Conservation (phyloP, 2,888 invertebrate species). For the Phengaris arion region DNA sequence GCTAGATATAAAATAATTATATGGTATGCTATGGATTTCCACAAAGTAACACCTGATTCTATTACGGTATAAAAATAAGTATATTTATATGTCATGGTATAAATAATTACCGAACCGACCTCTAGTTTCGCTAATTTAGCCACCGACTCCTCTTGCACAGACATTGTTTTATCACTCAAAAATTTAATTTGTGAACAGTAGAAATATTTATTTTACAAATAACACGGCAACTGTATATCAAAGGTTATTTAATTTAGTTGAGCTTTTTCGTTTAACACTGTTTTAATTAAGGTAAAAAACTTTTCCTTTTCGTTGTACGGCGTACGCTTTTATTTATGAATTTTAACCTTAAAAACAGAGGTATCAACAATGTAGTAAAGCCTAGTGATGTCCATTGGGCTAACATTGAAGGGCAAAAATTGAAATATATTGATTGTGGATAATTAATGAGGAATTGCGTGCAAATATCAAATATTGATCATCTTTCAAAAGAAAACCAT, state of each 20-base stretch:
- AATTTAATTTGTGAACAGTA: neutral
- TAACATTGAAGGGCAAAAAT: neutral
- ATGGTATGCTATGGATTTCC: too few relatives aligned
- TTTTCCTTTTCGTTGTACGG: neutral
- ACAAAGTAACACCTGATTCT: too few relatives aligned
- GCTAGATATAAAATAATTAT: too few relatives aligned
- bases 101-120: conserved; percentile 39
- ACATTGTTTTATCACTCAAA: conserved; percentile 45
- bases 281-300: too few relatives aligned
- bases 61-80: too few relatives aligned
- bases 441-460: too few relatives aligned
- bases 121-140: conserved; percentile 55
- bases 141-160: conserved; percentile 59
- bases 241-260: too few relatives aligned
- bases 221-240: neutral
- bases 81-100: too few relatives aligned
- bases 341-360: neutral
- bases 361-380: neutral
- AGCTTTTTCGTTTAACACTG: neutral
- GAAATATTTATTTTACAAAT: neutral
- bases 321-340: neutral
- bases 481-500: too few relatives aligned
- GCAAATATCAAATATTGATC: too few relatives aligned
- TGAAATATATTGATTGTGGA: neutral
- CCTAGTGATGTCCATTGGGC: neutral